Conservation (phyloP, 2,113 vertebrate genomes). For the Saccopteryx bilineata region DNA sequence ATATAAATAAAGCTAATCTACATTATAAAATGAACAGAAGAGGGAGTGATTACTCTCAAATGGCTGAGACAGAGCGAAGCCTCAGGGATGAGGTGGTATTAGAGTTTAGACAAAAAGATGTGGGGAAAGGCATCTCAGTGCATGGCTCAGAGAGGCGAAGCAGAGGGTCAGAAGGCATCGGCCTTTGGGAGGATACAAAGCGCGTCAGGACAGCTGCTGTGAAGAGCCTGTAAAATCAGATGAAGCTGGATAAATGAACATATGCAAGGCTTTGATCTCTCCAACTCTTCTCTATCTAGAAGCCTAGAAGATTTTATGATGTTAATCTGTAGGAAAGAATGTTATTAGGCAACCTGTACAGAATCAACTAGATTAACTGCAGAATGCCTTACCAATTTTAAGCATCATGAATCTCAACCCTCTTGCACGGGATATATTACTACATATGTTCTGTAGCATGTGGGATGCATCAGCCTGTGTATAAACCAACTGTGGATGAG, state of each 20-base stretch:
- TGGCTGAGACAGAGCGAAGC: not conserved
- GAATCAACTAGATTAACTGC: not conserved
- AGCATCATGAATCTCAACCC: not conserved
- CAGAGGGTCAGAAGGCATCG: not conserved
- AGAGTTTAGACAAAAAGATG: not conserved
- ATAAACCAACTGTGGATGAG: not conserved
- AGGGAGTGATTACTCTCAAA: not conserved
- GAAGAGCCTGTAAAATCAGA: not conserved
- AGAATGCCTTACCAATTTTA: not conserved
- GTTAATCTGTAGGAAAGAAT: not conserved
- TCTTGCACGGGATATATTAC: not conserved
- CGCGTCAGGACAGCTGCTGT: not conserved
- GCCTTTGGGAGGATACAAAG: not conserved
- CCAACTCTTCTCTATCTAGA: not conserved
- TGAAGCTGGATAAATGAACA: not conserved
- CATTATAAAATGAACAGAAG: not conserved
- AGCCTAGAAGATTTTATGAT: not conserved
- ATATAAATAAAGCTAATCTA: not conserved
- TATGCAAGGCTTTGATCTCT: not conserved
- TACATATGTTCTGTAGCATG: not conserved
- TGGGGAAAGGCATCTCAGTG: not conserved
- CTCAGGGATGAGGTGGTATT: not conserved
- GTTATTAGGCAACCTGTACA: not conserved
- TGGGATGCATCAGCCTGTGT: accelerated
- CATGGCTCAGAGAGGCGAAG: not conserved